A percentile compares a stretch with the other conserved stretches of the same genome.
Conservation (phyloP, 2,797 vertebrate genomes). For the Muscicapa comitata region DNA sequence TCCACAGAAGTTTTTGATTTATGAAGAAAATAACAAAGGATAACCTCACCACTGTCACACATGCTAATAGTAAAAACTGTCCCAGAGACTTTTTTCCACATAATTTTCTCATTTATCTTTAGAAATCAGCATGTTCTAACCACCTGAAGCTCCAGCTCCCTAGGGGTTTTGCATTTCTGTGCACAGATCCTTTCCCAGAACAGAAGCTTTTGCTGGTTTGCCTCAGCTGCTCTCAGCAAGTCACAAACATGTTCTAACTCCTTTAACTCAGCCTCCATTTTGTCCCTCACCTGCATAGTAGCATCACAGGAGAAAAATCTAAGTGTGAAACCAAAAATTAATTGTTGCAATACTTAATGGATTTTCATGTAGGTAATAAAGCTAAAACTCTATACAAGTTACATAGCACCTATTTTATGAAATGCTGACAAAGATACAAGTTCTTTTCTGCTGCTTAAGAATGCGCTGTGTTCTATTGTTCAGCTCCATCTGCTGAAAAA, state of each 20-base stretch:
- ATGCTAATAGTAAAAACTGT: slow-evolving; percentile 50
- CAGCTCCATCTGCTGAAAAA: neutral
- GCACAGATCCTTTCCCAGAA: slow-evolving; percentile 69
- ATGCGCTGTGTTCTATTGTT: neutral
- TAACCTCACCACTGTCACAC: neutral
- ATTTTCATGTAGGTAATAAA: neutral
- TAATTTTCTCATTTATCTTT: slow-evolving; percentile 17
- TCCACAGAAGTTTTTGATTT: neutral
- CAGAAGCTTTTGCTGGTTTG: slow-evolving; percentile 73
- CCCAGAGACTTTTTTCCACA: neutral
- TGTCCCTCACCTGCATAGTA: slow-evolving; percentile 77
- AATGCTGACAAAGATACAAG: neutral
- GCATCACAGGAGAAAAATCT: slow-evolving; percentile 30
- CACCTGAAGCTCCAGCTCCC: slow-evolving; percentile 83
- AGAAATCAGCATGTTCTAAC: slow-evolving; percentile 5
- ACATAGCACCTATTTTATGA: neutral
- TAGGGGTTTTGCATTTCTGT: slow-evolving; percentile 75
- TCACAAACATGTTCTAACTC: slow-evolving; percentile 73
- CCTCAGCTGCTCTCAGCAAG: slow-evolving; percentile 74
- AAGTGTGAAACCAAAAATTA: slow-evolving; percentile 40
- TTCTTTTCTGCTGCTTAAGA: neutral
- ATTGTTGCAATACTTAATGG: neutral
- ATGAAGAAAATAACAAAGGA: neutral
- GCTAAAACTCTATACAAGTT: neutral
- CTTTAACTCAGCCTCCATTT: slow-evolving; percentile 73